Conservation (phyloP, 2,888 invertebrate genomes). For the Chaetogeoica ovagalla region DNA sequence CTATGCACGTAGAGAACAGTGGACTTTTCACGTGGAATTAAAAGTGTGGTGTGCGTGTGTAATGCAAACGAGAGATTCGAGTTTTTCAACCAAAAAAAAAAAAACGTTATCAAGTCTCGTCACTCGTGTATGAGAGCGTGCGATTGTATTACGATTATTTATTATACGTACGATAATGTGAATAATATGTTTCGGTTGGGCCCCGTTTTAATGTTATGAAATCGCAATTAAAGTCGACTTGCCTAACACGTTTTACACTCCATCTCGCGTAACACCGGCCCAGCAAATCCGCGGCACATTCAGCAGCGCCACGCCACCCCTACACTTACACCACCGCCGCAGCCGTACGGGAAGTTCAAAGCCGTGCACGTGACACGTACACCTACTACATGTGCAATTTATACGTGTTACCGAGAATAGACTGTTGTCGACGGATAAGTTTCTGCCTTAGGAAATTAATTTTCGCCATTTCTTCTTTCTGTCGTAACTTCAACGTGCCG, state of each 20-base stretch:
- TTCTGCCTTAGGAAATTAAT: constrained; percentile 43
- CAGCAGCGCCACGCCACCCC: background rate
- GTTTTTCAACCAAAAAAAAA: too few species aligned
- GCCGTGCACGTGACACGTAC: constrained; percentile 49
- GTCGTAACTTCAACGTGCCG: constrained; percentile 15
- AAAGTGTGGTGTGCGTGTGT: too few species aligned
- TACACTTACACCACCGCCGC: too few species aligned
- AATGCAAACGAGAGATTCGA: too few species aligned
- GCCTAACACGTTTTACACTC: background rate
- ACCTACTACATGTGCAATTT: constrained; percentile 36
- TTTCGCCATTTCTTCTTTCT: constrained; percentile 47
- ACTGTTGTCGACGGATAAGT: constrained; percentile 51
- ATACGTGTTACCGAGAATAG: constrained; percentile 38
- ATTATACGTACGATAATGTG: background rate
- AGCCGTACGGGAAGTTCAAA: constrained; percentile 23
- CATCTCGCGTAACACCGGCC: too few species aligned
- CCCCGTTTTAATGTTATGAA: constrained; percentile 14
- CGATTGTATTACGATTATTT: too few species aligned
- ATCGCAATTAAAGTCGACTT: constrained; percentile 42
- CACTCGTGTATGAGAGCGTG: too few species aligned
- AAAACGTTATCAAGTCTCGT: too few species aligned
- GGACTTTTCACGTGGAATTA: too few species aligned
- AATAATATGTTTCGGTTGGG: background rate
- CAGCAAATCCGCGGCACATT: background rate
- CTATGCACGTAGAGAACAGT: too few species aligned